phyloP scores from a whole-genome alignment of 2,113 vertebrate genomes.

The Arothron firmamentum region DNA sequence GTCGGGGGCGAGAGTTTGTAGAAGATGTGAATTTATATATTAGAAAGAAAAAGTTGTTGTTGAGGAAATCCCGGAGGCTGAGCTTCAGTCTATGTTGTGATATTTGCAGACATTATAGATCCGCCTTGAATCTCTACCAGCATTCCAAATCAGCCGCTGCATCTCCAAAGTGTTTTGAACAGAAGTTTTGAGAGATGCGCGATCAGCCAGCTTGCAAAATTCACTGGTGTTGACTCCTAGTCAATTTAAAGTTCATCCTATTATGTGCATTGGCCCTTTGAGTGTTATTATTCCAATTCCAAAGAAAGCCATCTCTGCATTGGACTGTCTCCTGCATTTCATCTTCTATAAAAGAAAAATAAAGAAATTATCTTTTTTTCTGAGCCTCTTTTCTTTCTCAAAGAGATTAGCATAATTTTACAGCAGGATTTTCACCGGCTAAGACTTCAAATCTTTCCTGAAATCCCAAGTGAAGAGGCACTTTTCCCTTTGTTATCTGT shows the following conservation, averaged over 20 bases:
- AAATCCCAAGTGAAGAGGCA: slow-evolving; percentile 48
- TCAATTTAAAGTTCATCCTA: slow-evolving; percentile 26
- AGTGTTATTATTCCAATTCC: slow-evolving; percentile 40
- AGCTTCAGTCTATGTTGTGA: slow-evolving; percentile 47
- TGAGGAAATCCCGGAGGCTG: slow-evolving; percentile 32
- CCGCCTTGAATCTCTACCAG: slow-evolving; percentile 44
- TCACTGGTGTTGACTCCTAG: background rate
- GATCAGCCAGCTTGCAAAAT: background rate
- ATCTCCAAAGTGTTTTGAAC: slow-evolving; percentile 35
- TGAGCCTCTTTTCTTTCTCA: slow-evolving; percentile 25
- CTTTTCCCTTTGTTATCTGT: slow-evolving; percentile 19
- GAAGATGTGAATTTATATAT: background rate
- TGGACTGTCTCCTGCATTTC: slow-evolving; percentile 22
- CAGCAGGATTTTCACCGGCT: slow-evolving; percentile 52
- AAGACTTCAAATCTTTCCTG: slow-evolving; percentile 58
- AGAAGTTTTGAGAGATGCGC: slow-evolving; percentile 25
- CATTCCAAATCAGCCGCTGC: slow-evolving; percentile 38
- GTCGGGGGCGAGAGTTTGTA: no score
- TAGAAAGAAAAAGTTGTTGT: background rate
- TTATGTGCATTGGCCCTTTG: slow-evolving; percentile 21
- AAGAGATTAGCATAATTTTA: slow-evolving; percentile 65
- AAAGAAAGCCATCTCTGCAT: slow-evolving; percentile 13
- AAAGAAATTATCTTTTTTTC: no score
- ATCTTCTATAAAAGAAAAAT: slow-evolving; percentile 15
- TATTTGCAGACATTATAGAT: slow-evolving; percentile 43